phyloP scores from a whole-genome alignment of 2,797 vertebrate genomes.

The Notoglanidium macrostoma region DNA sequence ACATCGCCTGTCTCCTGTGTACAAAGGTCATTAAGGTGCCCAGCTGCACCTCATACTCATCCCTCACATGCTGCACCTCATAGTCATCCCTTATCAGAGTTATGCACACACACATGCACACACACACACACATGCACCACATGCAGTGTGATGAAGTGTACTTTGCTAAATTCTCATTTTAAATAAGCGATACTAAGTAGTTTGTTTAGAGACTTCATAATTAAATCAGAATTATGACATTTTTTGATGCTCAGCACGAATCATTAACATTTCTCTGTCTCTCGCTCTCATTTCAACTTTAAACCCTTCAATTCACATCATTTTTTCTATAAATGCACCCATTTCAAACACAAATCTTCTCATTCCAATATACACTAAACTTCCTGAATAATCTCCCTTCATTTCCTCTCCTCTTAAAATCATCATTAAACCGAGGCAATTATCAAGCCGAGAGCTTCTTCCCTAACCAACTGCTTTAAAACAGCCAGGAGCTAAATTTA shows the following conservation, averaged over 20 bases:
- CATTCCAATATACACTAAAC: slow-evolving; percentile 35
- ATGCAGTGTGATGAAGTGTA: slow-evolving; percentile 34
- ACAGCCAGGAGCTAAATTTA: slow-evolving; percentile 67
- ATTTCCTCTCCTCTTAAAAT: slow-evolving; percentile 54
- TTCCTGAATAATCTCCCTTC: slow-evolving; percentile 35
- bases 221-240: slow-evolving; percentile 16
- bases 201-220: slow-evolving; percentile 33
- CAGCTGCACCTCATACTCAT: slow-evolving; percentile 60
- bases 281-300: neutral
- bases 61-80: slow-evolving; percentile 62
- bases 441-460: slow-evolving; percentile 53
- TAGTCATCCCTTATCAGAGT: slow-evolving; percentile 55
- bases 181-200: slow-evolving; percentile 30
- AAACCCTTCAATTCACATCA: neutral
- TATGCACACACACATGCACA: slow-evolving; percentile 34
- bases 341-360: slow-evolving; percentile 6
- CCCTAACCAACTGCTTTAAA: slow-evolving; percentile 56
- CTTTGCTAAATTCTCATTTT: slow-evolving; percentile 40
- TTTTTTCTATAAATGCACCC: neutral
- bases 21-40: slow-evolving; percentile 66
- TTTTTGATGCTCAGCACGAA: neutral
- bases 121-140: slow-evolving; percentile 25
- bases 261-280: neutral
- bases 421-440: slow-evolving; percentile 64
- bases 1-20: slow-evolving; percentile 35